Conservation (phyloP, 2,113 vertebrate species). For the Neolamprologus sp. region DNA sequence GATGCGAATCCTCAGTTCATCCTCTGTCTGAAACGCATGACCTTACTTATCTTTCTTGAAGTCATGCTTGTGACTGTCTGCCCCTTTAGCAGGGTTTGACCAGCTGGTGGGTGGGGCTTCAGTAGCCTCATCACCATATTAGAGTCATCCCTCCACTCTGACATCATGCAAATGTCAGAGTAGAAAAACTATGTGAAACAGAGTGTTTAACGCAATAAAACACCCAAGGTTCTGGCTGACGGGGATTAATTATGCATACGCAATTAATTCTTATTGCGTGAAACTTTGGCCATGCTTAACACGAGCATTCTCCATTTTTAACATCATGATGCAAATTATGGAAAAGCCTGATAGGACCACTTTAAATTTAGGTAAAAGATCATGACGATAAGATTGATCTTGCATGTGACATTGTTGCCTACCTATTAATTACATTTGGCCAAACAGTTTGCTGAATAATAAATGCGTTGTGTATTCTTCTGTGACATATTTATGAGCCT, state of each 20-base stretch:
- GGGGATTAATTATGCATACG: accelerated
- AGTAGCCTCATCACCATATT: neutral
- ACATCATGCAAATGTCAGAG: neutral
- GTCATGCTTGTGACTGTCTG: neutral
- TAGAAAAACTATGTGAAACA: neutral
- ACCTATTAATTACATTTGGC: neutral
- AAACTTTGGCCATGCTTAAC: neutral
- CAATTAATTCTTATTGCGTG: accelerated
- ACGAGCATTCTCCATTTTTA: neutral
- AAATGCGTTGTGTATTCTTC: neutral
- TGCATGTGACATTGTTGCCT: neutral
- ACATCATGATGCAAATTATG: accelerated
- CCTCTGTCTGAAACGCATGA: accelerated
- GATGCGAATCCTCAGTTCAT: accelerated
- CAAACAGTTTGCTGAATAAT: neutral
- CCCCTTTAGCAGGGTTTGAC: neutral
- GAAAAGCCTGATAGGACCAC: neutral
- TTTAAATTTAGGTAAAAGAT: neutral
- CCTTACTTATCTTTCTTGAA: accelerated
- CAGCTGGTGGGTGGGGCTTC: neutral
- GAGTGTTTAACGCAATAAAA: neutral
- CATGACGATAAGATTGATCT: neutral
- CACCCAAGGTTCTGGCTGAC: neutral
- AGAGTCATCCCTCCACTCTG: neutral
- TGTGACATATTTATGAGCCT: neutral